Percentiles rank a stretch among this genome's conserved stretches.
These are phyloP conservation scores for Aspiorhynchus laticeps DNA, from an alignment of 2,113 vertebrate species.

Conservation along the genomic window DNA sequence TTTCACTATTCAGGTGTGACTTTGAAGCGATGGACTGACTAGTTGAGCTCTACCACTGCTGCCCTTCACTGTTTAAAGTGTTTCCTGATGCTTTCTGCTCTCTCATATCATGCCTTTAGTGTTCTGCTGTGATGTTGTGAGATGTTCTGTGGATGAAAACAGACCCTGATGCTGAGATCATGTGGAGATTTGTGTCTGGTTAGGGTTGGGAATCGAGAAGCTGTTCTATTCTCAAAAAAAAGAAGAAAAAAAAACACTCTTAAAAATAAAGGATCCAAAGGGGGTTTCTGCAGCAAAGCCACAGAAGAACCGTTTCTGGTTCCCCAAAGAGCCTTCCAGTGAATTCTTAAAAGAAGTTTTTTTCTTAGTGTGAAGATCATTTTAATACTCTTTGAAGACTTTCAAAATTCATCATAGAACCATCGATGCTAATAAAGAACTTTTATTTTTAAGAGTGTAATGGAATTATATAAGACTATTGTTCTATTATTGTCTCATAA, in stretches of 20 bases:
- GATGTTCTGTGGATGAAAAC: conserved; percentile 5
- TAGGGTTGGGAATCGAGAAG: conserved; percentile 13
- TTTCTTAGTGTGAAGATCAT: too few relatives aligned
- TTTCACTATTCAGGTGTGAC: conserved; percentile 1
- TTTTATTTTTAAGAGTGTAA: not conserved
- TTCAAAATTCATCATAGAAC: not conserved
- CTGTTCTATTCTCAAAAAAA: not conserved
- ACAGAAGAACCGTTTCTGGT: too few relatives aligned
- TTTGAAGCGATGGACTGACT: conserved; percentile 15
- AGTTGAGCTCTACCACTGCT: not conserved
- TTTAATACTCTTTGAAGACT: not conserved
- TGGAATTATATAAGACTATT: not conserved
- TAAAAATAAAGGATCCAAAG: not conserved
- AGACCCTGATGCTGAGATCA: not conserved
- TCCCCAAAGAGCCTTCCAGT: not conserved
- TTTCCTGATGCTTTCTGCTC: conserved; percentile 38
- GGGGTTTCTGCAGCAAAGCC: too few relatives aligned
- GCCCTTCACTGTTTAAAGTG: not conserved
- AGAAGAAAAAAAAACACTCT: not conserved
- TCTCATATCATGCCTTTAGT: conserved; percentile 59
- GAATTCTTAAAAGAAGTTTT: too few relatives aligned
- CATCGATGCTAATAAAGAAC: not conserved
- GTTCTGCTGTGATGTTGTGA: conserved; percentile 59
- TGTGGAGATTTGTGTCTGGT: not conserved
- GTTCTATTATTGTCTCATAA: not conserved